A percentile compares a stretch with the other conserved stretches of the same genome.
phyloP scores from a whole-genome alignment of 2,888 invertebrate species.

The Athrips mouffetella region DNA sequence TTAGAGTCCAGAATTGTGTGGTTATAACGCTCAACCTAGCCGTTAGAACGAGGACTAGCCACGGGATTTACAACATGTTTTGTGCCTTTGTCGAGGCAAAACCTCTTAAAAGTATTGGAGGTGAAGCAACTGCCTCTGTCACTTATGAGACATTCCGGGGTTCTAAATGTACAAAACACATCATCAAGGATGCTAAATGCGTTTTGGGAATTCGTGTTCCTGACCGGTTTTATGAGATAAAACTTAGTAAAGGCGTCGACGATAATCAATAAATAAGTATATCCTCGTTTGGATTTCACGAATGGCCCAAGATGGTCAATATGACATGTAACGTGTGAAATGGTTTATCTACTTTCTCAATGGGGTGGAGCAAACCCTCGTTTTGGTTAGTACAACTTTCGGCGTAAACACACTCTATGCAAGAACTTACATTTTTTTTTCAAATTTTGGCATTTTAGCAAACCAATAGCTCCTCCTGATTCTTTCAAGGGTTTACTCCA shows the following conservation, averaged over 20 bases:
- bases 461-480: constrained; percentile 14
- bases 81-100: constrained; percentile 1
- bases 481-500: constrained; percentile 15
- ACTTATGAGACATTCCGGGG: background rate
- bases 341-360: constrained; percentile 18
- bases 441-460: constrained; percentile 18
- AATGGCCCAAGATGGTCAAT: constrained; percentile 25
- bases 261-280: constrained; percentile 16
- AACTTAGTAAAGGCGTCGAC: constrained; percentile 22
- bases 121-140: background rate
- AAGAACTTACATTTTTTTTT: constrained; percentile 22
- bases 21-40: constrained; percentile 18
- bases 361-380: constrained; percentile 23
- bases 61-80: constrained; percentile 20
- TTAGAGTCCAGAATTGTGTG: constrained; percentile 13
- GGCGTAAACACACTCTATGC: constrained; percentile 21
- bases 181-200: constrained; percentile 10
- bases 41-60: constrained; percentile 15
- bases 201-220: constrained; percentile 16
- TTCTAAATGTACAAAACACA: background rate
- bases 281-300: constrained; percentile 10
- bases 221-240: constrained; percentile 15
- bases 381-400: constrained; percentile 14
- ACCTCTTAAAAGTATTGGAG: background rate
- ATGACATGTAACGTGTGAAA: constrained; percentile 25